Base-by-base conservation (phyloP, 2,113 vertebrate genomes). In the Eulacestoma nigropectus region DNA sequence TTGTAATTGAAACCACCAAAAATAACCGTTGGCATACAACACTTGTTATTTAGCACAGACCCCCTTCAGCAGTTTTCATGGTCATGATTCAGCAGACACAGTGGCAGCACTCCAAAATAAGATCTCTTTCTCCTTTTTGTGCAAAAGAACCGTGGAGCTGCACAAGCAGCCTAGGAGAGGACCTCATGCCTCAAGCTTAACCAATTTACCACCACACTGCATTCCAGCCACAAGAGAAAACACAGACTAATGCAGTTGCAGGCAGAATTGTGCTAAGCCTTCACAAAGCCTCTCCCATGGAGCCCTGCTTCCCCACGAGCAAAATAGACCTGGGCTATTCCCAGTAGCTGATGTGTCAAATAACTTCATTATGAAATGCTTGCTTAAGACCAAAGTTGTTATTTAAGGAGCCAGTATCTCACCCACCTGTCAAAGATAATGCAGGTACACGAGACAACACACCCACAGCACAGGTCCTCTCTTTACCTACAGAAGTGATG, bases 21-120 rank as follows among this genome's bases (percentile, higher is more conserved):
- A 98, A 98, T 98, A 98, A 95, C 97, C 68, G 79, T 30, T 98
- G 98, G 98, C 97, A 98, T 90, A 92, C 7, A 35, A 97, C 87
- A 96, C 92, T 95, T 85, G 37, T 73, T 84, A 97, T 97, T 98
- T 97, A 97, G 90, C 76, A 91, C 64, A 85, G 97, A 83, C 93
- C 96, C 95, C 92, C 92, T 94, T 92, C 94, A 95, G 96, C 84
- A 92, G 77, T 96, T 96, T 96, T 93, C 95, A 91, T 16, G 84
- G 95, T 91, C 44, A 52, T 76, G 90, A 86, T 90, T 93, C 83
- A 93, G 79, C 78, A 78, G 76, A 32, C 52, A 69, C 4, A 1
- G 41, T 88, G 94, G 96, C 85, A 91, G 70, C 44, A 19, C 76
- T 84, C 90, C 91, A 92, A 70, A 87, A 80, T 21, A 84, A 89